Evolutionary conservation across 2,888 invertebrate species (phyloP), one percentile per base, ranked within the genome.

Genomic region (Habroteleia sp.): DNA sequence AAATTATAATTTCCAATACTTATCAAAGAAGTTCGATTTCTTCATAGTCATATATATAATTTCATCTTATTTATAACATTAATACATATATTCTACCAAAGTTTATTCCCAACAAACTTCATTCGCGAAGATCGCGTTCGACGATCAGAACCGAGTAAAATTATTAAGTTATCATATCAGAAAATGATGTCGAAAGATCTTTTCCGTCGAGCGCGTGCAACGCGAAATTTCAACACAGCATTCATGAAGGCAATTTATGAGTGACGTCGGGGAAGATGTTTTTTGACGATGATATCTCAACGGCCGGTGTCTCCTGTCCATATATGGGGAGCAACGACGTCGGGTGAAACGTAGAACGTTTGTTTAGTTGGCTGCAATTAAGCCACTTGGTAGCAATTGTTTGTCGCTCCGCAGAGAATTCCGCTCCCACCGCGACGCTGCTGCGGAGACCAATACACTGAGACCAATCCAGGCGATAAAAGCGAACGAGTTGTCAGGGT

Each of bases 341-440:
- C 72, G 52, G 72, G 54, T 56, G 77, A 74, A 74, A 77, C 77
- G 68, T 82, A 81, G 82, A 83, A 84, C 86, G 84, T 88, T 88
- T 88, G 88, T 88, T 88, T 88, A 88, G 88, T 88, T 88, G 86
- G 86, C 85, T 84, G 86, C 87, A 88, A 88, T 88, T 88, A 88
- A 88, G 88, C 88, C 88, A 88, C 88, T 88, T 88, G 88, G 85
- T 87, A 85, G 87, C 88, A 88, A 88, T 88, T 88, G 88, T 88
- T 88, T 88, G 88, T 87, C 88, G 87, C 88, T 88, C 86, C 84
- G 86, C 87, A 87, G 81, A 88, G 87, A 87, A 88, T 88, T 88
- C 87, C 87, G 85, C 87, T 85, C 86, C 86, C 85, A 85, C 81
- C 83, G 84, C 81, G 80, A 27, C 66, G 60, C 63, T 71, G 76